Base-by-base conservation (phyloP, 2,888 invertebrate species). In the Hydrotaea diabolus region DNA sequence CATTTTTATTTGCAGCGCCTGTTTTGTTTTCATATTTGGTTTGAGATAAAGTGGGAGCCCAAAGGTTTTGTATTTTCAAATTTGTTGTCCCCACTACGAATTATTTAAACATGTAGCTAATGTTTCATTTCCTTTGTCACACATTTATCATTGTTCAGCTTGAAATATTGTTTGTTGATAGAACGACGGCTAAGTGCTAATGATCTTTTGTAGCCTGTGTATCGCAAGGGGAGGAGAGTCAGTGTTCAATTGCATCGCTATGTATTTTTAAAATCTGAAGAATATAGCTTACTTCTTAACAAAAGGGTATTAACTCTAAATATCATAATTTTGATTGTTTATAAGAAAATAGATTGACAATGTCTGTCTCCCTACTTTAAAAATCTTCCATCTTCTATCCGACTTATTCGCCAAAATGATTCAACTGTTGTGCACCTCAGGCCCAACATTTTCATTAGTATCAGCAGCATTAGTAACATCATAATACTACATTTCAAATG, bases 81-180 rank as follows among this genome's bases (percentile, higher is more conserved):
- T 21, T 23, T 77, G 19, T 53, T 19, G 17, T 74, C 31, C 15
- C 23, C 55, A 39, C 23, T 62, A 31, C 17, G 59, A 78, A 85
- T 43, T 55, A 82, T 76, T 79, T 46, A 62, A 62, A 62, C 43
- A 43, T 31, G 31, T 64, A 80, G 55, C 77, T 82, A 82, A 82
- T 77, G 76, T 79, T 76, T 82, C 76, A 85, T 82, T 85, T 85
- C 85, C 82, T 85, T 66, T 69, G 75, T 57, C 72, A 71, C 75
- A 78, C 81, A 82, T 77, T 82, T 57, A 57, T 74, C 59, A 46
- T 73, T 74, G 43, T 26, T 46, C 46, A n/a, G 17, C n/a, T 23
- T 23, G 59, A 26, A 43, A 17, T 2, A 26, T n/a, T 31, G 73
- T 73, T 78, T 73, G 76, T 55, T 72, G 57, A 55, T 76, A 80